Evolutionary conservation across 2,113 vertebrate species (phyloP), one percentile per base, ranked within the genome.

Genomic region (Pitta sordida): DNA sequence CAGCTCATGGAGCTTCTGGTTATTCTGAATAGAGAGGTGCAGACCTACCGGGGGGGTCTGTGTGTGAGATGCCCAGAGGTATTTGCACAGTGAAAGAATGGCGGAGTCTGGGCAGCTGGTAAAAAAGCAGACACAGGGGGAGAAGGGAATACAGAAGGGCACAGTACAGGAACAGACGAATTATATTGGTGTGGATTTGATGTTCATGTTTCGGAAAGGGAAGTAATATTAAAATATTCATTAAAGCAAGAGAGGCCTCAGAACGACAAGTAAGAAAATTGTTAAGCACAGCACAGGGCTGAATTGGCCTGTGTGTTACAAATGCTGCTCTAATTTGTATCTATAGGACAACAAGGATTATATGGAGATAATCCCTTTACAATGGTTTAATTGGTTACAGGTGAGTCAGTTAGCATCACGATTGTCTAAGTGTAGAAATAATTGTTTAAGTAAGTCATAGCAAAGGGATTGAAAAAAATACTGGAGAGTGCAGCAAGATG

Each of bases 351-450:
- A 68, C 39, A 89, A 81, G 84, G 85, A 96, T 93, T 94, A 93
- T 76, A 67, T 68, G 27, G 46, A 81, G 71, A 73, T 94, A 93
- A 96, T 92, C 91, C 48, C 71, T 93, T 96, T 90, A 90, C 71
- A 81, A 62, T 90, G 37, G 82, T 83, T 89, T 92, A 85, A 85
- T 89, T 19, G 0, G 59, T 41, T 73, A 67, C 59, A 90, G 94
- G 93, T 95, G 90, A 95, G 46, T 94, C 91, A 94, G 64, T 92
- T 84, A 83, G 69, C 70, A 82, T 65, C 21, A 5, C 64, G 62
- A 93, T 75, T 82, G 52, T 64, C 0, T 89, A 91, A 94, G 93
- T 84, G 55, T 87, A 88, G 95, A 90, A 95, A 92, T 96, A 93
- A 93, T 95, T 96, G 87, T 86, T 87, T 92, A 88, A 95, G 69